phyloP scores from a whole-genome alignment of 2,888 invertebrate species.

The Rhagonycha lutea region DNA sequence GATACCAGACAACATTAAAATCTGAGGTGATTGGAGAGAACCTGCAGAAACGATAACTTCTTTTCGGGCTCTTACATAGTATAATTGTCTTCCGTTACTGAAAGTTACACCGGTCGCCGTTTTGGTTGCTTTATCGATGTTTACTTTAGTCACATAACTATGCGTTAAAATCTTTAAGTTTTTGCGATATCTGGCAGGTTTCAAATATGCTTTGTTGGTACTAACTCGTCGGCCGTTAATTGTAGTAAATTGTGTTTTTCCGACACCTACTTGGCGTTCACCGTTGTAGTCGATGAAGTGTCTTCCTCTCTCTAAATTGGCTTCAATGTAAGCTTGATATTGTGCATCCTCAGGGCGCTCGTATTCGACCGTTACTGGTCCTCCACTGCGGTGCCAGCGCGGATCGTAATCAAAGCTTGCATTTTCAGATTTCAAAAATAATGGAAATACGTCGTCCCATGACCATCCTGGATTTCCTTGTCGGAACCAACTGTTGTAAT shows the following conservation, averaged over 20 bases:
- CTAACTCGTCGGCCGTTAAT: constrained; percentile 63
- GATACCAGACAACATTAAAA: constrained; percentile 81
- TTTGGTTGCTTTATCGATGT: constrained; percentile 60
- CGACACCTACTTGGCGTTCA: constrained; percentile 63
- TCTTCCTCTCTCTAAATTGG: constrained; percentile 70
- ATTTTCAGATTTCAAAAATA: constrained; percentile 44
- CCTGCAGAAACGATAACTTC: constrained; percentile 81
- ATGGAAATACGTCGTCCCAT: constrained; percentile 44
- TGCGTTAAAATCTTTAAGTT: constrained; percentile 73
- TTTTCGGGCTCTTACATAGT: constrained; percentile 62
- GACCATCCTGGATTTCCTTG: constrained; percentile 55
- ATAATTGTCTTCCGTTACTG: constrained; percentile 60
- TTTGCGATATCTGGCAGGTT: constrained; percentile 63
- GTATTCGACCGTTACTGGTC: constrained; percentile 69
- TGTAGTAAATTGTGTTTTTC: constrained; percentile 65
- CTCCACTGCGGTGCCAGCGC: constrained; percentile 65
- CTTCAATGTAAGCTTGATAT: constrained; percentile 64
- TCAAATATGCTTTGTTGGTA: constrained; percentile 68
- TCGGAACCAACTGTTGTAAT: constrained; percentile 30
- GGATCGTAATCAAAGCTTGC: constrained; percentile 59
- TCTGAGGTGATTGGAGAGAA: constrained; percentile 78
- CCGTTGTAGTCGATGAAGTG: constrained; percentile 68
- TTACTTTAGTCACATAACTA: constrained; percentile 71
- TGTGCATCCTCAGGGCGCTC: constrained; percentile 60
- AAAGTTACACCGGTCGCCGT: constrained; percentile 70